phyloP scores from a whole-genome alignment of 2,888 invertebrate species.

The Nomada hirtipes region DNA sequence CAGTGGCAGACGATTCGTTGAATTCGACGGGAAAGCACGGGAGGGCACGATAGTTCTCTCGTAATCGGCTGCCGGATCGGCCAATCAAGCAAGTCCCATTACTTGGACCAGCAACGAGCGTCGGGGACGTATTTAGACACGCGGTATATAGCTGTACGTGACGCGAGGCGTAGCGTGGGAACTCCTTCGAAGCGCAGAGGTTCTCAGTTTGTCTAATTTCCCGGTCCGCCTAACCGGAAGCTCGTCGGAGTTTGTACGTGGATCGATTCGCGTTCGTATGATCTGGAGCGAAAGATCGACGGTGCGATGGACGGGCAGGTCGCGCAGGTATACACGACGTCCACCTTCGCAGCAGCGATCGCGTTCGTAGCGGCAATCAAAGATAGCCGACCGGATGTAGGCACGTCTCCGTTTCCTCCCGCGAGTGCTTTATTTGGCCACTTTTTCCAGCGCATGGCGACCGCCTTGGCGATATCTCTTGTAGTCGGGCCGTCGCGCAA shows the following conservation, averaged over 20 bases:
- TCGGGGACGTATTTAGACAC: constrained; percentile 68
- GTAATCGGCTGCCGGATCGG: constrained; percentile 69
- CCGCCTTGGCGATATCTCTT: constrained; percentile 72
- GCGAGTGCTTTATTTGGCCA: constrained; percentile 64
- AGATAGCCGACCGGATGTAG: constrained; percentile 48
- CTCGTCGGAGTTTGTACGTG: background rate
- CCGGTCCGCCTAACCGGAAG: constrained; percentile 40
- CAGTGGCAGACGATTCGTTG: constrained; percentile 1
- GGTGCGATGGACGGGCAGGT: background rate
- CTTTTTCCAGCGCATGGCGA: constrained; percentile 73
- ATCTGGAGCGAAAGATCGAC: background rate
- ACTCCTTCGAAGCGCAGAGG: constrained; percentile 74
- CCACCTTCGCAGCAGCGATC: background rate
- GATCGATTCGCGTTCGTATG: background rate
- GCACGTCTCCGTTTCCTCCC: constrained; percentile 47
- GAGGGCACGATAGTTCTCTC: constrained; percentile 28
- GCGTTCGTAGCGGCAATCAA: background rate
- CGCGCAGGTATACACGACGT: background rate
- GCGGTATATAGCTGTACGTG: constrained; percentile 71
- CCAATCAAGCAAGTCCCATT: constrained; percentile 69
- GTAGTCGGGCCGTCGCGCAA: constrained; percentile 69
- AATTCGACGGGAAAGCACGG: constrained; percentile 16
- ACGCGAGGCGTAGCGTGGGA: constrained; percentile 78
- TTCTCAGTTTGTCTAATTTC: constrained; percentile 62
- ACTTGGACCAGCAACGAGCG: constrained; percentile 54